Base-by-base conservation (phyloP, 2,888 invertebrate genomes). In the Nesidiocoris tenuis region DNA sequence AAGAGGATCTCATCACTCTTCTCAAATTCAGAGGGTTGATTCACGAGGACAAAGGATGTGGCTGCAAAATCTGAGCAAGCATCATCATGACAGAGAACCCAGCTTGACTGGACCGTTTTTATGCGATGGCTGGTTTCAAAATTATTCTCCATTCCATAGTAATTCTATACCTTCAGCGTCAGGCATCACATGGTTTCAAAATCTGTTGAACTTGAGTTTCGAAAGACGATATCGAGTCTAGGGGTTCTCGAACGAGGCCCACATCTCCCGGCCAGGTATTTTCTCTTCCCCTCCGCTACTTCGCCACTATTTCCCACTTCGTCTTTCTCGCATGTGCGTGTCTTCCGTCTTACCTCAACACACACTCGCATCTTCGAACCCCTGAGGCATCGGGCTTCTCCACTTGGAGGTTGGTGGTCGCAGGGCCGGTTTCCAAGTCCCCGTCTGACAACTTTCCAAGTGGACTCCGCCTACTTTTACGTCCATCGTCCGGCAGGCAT, bases 381-480 rank as follows among this genome's bases (percentile, higher is more conserved):
- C 39, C 39, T 12, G 39, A 39, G 39, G 39, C 39, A 39, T 39
- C 39, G 39, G 12, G 12, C 39, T 39, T 7, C n/a, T n/a, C 39
- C 3, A 39, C 39, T 39, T 12, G 39, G 39, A 39, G 39, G 5
- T 39, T 12, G 39, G 39, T 39, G 39, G 39, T 39, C 39, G 39
- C 39, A 39, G 39, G 39, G 39, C 39, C 39, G 39, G 39, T 39
- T 39, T 39, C 39, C 39, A 39, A 39, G 39, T 39, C 12, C 72
- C 63, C 23, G 72, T 72, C 72, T 72, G 72, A 72, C 72, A 72
- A 72, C 72, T 72, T 72, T 72, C 72, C 72, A 72, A 61, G 61
- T 57, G 39, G 21, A 54, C 72, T 61, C 72, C 72, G 72, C 72
- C 72, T 72, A 61, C 72, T 63, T 72, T 63, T 72, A 72, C 72